Evolutionary conservation across 2,113 vertebrate genomes (phyloP).

Genomic region (Rhizomys pruinosus): DNA sequence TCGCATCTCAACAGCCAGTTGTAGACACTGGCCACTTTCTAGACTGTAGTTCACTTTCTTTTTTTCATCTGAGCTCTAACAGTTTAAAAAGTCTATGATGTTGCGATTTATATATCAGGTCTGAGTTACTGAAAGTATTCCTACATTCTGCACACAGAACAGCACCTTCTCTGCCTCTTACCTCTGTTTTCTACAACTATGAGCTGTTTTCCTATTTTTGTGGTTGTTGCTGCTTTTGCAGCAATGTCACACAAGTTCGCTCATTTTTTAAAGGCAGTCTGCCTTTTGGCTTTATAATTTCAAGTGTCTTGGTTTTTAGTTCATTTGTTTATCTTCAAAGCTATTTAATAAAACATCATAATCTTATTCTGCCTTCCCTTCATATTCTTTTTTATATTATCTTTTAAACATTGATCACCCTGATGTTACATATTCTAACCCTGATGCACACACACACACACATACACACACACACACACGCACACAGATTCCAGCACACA

Average conservation of each 20-base stretch:
- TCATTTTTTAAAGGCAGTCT: background rate
- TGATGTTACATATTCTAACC: background rate
- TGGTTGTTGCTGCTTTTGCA: background rate
- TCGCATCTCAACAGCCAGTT: background rate
- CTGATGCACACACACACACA: background rate
- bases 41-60: no score
- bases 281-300: background rate
- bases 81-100: background rate
- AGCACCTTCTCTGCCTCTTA: background rate
- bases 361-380: background rate
- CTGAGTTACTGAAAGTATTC: background rate
- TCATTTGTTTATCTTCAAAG: background rate
- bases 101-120: background rate
- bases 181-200: background rate
- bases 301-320: background rate
- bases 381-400: background rate
- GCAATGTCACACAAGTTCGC: no score
- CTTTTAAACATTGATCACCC: background rate
- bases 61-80: background rate
- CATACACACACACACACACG: background rate
- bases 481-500: background rate
- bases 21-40: background rate
- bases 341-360: background rate
- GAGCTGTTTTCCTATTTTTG: background rate
- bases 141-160: background rate